These are phyloP conservation scores for Pristionchus arcanus DNA, from an alignment of 2,888 invertebrate genomes.

Conservation along the genomic window DNA sequence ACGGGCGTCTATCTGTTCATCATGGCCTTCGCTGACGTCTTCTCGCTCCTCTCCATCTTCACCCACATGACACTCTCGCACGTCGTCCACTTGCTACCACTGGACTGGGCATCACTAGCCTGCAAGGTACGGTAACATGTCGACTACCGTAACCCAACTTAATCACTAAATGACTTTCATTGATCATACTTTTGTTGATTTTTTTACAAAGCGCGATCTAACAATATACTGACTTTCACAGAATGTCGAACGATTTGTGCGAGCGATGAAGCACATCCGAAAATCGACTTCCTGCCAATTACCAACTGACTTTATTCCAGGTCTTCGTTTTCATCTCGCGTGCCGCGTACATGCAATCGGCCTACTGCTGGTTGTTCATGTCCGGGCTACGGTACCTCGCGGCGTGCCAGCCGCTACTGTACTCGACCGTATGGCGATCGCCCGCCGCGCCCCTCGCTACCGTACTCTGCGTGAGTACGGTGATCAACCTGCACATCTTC, in stretches of 20 bases:
- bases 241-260: too few species aligned
- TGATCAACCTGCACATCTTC: constrained; percentile 65
- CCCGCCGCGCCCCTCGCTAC: constrained; percentile 61
- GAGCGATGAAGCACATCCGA: too few species aligned
- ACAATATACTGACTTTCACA: too few species aligned
- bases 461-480: constrained; percentile 59
- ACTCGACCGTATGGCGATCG: constrained; percentile 63
- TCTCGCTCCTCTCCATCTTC: constrained; percentile 66
- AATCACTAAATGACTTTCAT: not conserved
- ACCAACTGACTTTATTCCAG: constrained; percentile 58
- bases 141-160: constrained; percentile 1
- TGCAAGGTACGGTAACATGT: constrained; percentile 64
- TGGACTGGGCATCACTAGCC: constrained; percentile 54
- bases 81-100: constrained; percentile 47
- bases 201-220: too few species aligned
- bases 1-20: constrained; percentile 71
- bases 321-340: constrained; percentile 65
- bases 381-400: constrained; percentile 71
- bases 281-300: not conserved
- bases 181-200: too few species aligned
- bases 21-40: constrained; percentile 70
- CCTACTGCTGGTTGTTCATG: constrained; percentile 76
- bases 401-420: constrained; percentile 62
- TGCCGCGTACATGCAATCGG: constrained; percentile 69
- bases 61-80: constrained; percentile 62